Percentiles rank a stretch among this genome's conserved stretches.
These are phyloP conservation scores for Sitophilus oryzae DNA, from an alignment of 1,140 invertebrate species.

Conservation along the genomic window DNA sequence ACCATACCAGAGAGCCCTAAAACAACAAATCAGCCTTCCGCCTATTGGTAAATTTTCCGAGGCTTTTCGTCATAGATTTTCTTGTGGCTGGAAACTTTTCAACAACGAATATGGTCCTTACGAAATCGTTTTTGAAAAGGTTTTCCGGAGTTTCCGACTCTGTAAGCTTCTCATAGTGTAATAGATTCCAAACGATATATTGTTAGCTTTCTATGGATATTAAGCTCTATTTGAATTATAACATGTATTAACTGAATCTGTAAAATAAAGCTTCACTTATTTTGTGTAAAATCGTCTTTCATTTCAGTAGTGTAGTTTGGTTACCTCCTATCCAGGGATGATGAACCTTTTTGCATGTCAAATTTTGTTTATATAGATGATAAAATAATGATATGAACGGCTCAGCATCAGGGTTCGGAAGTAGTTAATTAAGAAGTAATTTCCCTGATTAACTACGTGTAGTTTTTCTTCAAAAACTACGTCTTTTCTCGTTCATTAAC, in stretches of 20 bases:
- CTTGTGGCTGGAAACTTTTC: background rate
- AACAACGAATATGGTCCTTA: background rate
- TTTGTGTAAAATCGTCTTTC: conserved; percentile 39
- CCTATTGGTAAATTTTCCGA: background rate
- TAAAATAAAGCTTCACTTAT: conserved; percentile 46
- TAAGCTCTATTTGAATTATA: conserved; percentile 35
- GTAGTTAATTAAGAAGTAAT: too few species aligned
- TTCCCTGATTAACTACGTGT: too few species aligned
- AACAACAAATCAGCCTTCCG: background rate
- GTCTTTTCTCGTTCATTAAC: too few species aligned
- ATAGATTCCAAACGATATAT: conserved; percentile 25
- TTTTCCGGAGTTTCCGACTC: conserved; percentile 10
- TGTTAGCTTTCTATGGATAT: conserved; percentile 42
- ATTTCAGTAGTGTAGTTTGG: too few species aligned
- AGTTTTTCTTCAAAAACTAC: too few species aligned
- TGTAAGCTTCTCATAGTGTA: conserved; percentile 21
- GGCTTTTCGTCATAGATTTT: conserved; percentile 17
- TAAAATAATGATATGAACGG: too few species aligned
- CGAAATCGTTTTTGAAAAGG: conserved; percentile 12
- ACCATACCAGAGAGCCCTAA: background rate
- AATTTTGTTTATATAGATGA: too few species aligned
- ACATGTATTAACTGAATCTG: conserved; percentile 37
- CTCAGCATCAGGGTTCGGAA: too few species aligned
- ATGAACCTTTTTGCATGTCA: too few species aligned
- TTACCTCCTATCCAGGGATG: too few species aligned